Conservation (phyloP, 2,797 vertebrate species). For the Manis pentadactyla region DNA sequence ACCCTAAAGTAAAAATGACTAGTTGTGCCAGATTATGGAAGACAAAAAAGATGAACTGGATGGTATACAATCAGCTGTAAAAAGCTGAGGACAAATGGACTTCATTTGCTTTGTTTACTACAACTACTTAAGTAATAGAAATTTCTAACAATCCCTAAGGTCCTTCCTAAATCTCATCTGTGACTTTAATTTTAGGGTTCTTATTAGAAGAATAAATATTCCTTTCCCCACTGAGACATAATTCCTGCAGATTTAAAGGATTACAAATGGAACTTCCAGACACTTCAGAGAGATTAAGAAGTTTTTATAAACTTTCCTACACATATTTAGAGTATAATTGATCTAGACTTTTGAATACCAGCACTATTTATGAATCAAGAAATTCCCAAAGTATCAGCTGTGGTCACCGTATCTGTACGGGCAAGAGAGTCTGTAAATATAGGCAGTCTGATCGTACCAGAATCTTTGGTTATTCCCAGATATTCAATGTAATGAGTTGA, state of each 20-base stretch:
- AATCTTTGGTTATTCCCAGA: neutral
- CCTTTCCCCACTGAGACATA: neutral
- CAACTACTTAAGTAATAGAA: neutral
- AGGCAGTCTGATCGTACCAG: neutral
- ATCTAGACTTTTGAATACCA: neutral
- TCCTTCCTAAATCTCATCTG: neutral
- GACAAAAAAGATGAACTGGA: neutral
- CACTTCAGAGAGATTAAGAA: neutral
- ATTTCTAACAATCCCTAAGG: neutral
- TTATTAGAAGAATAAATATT: neutral
- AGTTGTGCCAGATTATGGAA: neutral
- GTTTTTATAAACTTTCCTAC: neutral
- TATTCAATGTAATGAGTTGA: neutral
- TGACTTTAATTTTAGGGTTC: neutral
- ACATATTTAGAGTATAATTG: neutral
- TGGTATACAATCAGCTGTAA: neutral
- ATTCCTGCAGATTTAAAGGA: neutral
- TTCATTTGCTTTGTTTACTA: neutral
- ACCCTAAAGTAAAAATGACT: neutral
- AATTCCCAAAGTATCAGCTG: neutral
- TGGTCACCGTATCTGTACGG: neutral
- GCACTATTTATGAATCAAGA: neutral
- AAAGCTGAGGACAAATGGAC: neutral
- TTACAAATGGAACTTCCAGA: neutral
- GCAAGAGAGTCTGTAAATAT: neutral